Conservation (phyloP, 2,113 vertebrate species). For the Otis tarda region DNA sequence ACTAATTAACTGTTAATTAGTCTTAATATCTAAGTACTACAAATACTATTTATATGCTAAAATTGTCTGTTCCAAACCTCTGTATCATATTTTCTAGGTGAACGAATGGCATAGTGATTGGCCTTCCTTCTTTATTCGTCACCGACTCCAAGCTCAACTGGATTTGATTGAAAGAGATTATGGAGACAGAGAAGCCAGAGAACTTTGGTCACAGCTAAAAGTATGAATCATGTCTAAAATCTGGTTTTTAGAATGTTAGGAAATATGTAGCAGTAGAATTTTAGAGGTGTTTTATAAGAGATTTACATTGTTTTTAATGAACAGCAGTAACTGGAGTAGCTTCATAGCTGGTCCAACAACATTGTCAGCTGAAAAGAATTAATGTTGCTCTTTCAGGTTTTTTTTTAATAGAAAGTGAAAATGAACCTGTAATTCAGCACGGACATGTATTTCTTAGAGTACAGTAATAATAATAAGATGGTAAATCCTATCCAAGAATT, state of each 20-base stretch:
- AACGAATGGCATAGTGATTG: slow-evolving; percentile 91
- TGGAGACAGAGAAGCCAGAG: slow-evolving; percentile 84
- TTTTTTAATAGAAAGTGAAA: neutral
- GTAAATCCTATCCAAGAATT: neutral
- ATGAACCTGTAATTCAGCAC: neutral
- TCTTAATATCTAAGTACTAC: neutral
- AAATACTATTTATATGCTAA: neutral
- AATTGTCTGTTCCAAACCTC: neutral
- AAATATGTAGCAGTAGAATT: neutral
- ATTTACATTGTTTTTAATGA: neutral
- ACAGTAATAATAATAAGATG: neutral
- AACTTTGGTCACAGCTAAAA: slow-evolving; percentile 88
- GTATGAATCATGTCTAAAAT: slow-evolving; percentile 62
- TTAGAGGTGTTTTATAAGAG: neutral
- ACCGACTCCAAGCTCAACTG: slow-evolving; percentile 84
- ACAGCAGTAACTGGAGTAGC: neutral
- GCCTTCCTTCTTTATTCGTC: slow-evolving; percentile 82
- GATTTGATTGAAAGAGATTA: slow-evolving; percentile 83
- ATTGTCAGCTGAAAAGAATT: neutral
- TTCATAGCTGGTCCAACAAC: neutral
- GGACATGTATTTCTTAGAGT: neutral
- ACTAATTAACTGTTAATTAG: no score
- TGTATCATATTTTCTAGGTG: slow-evolving; percentile 63
- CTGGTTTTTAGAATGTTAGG: neutral
- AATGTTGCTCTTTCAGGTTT: neutral